phyloP scores from a whole-genome alignment of 2,113 vertebrate species.

The Noctilio leporinus region DNA sequence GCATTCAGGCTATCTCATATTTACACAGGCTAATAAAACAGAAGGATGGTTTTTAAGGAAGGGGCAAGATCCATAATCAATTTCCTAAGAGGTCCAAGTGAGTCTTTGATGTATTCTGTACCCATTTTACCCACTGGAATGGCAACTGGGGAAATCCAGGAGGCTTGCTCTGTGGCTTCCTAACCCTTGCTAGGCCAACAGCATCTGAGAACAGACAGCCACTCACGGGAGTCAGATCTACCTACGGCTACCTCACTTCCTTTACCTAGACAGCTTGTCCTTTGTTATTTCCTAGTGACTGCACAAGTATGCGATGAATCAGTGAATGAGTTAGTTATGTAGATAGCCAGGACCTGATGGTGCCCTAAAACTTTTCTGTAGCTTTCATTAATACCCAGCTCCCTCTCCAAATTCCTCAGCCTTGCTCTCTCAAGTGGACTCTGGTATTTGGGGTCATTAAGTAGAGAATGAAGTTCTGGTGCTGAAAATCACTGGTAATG shows the following conservation, averaged over 20 bases:
- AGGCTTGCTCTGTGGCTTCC: not conserved
- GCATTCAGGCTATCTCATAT: slow-evolving; percentile 66
- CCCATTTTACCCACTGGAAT: not conserved
- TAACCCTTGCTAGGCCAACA: not conserved
- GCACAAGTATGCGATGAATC: not conserved
- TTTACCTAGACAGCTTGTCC: not conserved
- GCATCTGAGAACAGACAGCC: not conserved
- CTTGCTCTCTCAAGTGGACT: not conserved
- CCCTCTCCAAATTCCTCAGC: not conserved
- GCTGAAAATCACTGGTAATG: not conserved
- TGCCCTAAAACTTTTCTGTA: not conserved
- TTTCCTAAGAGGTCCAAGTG: not conserved
- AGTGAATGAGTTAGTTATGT: not conserved
- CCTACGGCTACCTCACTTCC: not conserved
- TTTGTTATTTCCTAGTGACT: not conserved
- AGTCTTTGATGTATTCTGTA: not conserved
- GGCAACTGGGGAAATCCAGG: not conserved
- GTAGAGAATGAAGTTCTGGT: not conserved
- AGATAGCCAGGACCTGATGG: not conserved
- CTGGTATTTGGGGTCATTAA: not conserved
- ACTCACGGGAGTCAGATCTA: not conserved
- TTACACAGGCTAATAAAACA: slow-evolving; percentile 68
- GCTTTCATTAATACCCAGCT: not conserved
- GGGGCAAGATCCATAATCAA: slow-evolving; percentile 20
- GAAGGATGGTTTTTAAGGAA: slow-evolving; percentile 51